A percentile compares a stretch with the other conserved stretches of the same genome.
Conservation (phyloP, 2,888 invertebrate genomes). For the Acleris literana region DNA sequence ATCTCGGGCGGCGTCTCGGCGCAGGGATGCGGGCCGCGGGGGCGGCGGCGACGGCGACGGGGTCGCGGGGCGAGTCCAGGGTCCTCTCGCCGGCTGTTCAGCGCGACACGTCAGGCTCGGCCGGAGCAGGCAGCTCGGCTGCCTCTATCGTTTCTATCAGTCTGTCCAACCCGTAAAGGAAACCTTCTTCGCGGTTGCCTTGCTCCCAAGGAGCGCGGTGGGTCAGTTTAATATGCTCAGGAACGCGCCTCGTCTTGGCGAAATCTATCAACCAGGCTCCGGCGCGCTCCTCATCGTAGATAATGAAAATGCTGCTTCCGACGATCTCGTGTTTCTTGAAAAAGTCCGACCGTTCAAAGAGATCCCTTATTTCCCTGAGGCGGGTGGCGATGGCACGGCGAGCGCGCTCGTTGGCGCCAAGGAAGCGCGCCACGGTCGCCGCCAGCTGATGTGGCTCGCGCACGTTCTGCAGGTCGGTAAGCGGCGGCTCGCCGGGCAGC, state of each 20-base stretch:
- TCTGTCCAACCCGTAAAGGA: slow-evolving; percentile 95
- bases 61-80: slow-evolving; percentile 71
- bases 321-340: slow-evolving; percentile 96
- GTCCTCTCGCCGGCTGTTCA: slow-evolving; percentile 66
- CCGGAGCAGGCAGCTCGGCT: slow-evolving; percentile 56
- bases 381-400: slow-evolving; percentile 88
- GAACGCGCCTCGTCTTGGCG: slow-evolving; percentile 93
- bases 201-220: slow-evolving; percentile 93
- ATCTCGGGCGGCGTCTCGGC: slow-evolving; percentile 63
- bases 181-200: slow-evolving; percentile 99
- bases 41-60: slow-evolving; percentile 61
- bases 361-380: slow-evolving; percentile 89
- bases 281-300: slow-evolving; percentile 93
- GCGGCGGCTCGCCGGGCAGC: slow-evolving; percentile 90
- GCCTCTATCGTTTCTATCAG: slow-evolving; percentile 88
- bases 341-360: slow-evolving; percentile 92
- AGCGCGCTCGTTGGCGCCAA: slow-evolving; percentile 86
- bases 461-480: slow-evolving; percentile 94
- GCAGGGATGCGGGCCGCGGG: slow-evolving; percentile 48
- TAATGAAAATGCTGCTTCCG: slow-evolving; percentile 96
- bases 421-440: slow-evolving; percentile 89
- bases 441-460: slow-evolving; percentile 90
- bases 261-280: slow-evolving; percentile 99
- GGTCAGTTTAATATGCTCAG: slow-evolving; percentile 86
- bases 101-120: slow-evolving; percentile 77